Conservation (phyloP, 2,113 vertebrate species). For the Bufo gargarizans region DNA sequence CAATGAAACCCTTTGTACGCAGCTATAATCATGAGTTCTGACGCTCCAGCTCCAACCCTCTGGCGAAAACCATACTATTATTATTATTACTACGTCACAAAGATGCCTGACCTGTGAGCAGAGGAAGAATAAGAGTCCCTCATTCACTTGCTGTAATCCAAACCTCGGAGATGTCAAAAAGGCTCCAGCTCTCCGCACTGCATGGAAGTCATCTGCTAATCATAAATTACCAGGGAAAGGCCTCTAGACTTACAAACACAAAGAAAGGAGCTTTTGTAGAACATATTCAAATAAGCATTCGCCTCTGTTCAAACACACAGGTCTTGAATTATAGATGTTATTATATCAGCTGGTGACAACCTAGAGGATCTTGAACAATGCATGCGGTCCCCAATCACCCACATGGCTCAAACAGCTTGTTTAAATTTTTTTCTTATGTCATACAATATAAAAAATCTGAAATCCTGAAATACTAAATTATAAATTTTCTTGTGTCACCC, state of each 20-base stretch:
- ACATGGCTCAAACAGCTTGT: not conserved
- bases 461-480: not conserved
- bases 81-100: constrained; percentile 18
- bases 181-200: constrained; percentile 11
- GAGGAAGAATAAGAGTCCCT: not conserved
- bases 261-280: constrained; percentile 24
- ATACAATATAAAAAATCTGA: not conserved
- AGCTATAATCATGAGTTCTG: constrained; percentile 10
- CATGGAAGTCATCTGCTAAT: not conserved
- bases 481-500: not conserved
- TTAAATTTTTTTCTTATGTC: not conserved
- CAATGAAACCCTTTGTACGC: constrained; percentile 9
- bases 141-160: constrained; percentile 17
- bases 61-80: not conserved
- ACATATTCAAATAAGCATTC: constrained; percentile 29
- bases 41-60: not conserved
- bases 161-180: not conserved
- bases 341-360: constrained; percentile 22
- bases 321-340: constrained; percentile 34
- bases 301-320: constrained; percentile 10
- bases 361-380: constrained; percentile 32
- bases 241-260: not conserved
- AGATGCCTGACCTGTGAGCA: not conserved
- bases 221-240: constrained; percentile 9
- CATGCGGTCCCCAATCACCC: not conserved